A percentile compares a stretch with the other conserved stretches of the same genome.
These are phyloP conservation scores for Syrmaticus mikado DNA, from an alignment of 2,113 vertebrate genomes.

Conservation along the genomic window DNA sequence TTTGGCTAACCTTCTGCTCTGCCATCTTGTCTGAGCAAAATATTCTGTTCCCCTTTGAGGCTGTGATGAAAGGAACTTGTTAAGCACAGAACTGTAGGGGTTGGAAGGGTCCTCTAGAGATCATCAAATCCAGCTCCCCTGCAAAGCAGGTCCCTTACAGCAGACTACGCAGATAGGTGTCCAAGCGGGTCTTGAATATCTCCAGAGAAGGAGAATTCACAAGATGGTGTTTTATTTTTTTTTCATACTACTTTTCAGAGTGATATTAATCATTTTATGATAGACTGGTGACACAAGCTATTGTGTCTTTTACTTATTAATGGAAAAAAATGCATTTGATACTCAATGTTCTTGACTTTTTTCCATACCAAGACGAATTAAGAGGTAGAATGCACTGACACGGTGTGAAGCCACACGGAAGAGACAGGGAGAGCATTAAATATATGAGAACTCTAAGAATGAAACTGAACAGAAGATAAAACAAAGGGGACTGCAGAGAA, in stretches of 20 bases:
- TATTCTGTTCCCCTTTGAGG: neutral
- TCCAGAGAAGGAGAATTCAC: no score
- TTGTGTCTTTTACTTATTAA: neutral
- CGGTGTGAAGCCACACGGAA: neutral
- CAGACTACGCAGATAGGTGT: no score
- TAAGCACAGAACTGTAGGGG: no score
- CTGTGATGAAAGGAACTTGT: neutral
- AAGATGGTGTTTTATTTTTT: neutral
- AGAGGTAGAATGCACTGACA: neutral
- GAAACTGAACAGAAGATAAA: neutral
- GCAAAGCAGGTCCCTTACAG: no score
- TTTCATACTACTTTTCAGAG: neutral
- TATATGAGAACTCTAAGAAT: neutral
- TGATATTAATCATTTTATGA: neutral
- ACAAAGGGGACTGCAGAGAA: neutral
- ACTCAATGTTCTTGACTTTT: neutral
- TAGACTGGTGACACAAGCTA: neutral
- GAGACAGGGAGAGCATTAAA: neutral
- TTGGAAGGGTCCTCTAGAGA: no score
- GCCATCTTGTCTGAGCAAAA: neutral
- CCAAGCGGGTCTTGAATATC: no score
- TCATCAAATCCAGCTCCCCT: no score
- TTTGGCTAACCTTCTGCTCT: neutral
- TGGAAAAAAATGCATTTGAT: neutral
- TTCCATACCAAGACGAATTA: neutral